Evolutionary conservation across 2,888 invertebrate species (phyloP).

Genomic region (Eupithecia vulgata): DNA sequence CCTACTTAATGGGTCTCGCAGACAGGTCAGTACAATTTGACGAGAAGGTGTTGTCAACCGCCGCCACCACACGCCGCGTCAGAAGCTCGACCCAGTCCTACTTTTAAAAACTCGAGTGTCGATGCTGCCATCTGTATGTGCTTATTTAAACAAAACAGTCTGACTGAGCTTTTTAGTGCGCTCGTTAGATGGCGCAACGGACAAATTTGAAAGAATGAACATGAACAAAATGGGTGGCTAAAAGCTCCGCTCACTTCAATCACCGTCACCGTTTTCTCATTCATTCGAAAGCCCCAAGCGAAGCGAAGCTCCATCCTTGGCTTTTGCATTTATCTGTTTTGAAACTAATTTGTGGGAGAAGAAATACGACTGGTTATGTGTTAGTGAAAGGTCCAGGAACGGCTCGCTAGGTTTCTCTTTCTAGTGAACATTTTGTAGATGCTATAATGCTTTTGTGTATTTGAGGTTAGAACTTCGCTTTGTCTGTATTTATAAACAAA

Average conservation of each 20-base stretch:
- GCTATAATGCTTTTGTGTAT: slow-evolving; percentile 39
- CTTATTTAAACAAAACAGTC: slow-evolving; percentile 36
- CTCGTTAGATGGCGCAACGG: slow-evolving; percentile 31
- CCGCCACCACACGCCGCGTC: too few species aligned
- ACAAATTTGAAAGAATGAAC: slow-evolving; percentile 1
- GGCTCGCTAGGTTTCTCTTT: background rate
- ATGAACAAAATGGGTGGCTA: slow-evolving; percentile 12
- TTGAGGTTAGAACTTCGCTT: slow-evolving; percentile 45
- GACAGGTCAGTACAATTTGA: too few species aligned
- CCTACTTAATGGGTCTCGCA: too few species aligned
- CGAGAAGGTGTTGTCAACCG: too few species aligned
- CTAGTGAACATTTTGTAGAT: slow-evolving; percentile 13
- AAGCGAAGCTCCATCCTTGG: background rate
- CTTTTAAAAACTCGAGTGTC: slow-evolving; percentile 2
- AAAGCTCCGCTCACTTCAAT: slow-evolving; percentile 10
- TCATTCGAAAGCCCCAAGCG: background rate
- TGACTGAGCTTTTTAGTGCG: slow-evolving; percentile 2
- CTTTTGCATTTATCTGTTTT: background rate
- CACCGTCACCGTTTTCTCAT: background rate
- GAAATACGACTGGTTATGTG: background rate
- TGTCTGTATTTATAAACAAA: slow-evolving; percentile 36
- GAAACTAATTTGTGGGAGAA: background rate
- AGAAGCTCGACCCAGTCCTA: too few species aligned
- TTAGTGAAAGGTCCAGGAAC: background rate
- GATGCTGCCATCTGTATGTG: slow-evolving; percentile 34